Percentiles rank a stretch among this genome's conserved stretches.
Evolutionary conservation across 2,113 vertebrate genomes (phyloP).

Genomic region (Grus americana): DNA sequence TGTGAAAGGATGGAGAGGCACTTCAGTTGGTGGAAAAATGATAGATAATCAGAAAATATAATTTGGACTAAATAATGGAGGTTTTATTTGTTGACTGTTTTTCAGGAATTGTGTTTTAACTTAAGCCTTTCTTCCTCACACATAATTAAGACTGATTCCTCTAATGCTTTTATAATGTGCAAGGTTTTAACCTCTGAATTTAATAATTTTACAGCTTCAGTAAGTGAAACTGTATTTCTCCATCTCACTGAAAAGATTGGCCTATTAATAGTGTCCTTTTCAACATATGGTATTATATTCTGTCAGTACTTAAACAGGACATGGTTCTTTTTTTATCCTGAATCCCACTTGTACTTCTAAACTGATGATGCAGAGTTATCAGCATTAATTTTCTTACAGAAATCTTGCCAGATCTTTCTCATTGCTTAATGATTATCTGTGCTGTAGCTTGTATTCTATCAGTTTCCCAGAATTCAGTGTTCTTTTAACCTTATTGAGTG

Average conservation of each 20-base stretch:
- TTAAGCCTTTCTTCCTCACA: background rate
- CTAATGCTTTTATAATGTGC: background rate
- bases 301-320: conserved; percentile 38
- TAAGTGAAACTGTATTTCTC: background rate
- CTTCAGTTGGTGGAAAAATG: background rate
- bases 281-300: conserved; percentile 46
- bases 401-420: conserved; percentile 58
- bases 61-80: background rate
- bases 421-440: conserved; percentile 45
- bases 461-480: conserved; percentile 50
- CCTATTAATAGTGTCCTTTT: conserved; percentile 59
- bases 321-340: conserved; percentile 57
- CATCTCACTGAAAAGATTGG: background rate
- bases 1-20: background rate
- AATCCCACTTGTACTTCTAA: conserved; percentile 54
- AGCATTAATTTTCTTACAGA: conserved; percentile 51
- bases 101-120: background rate
- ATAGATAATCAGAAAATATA: background rate
- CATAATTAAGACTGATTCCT: background rate
- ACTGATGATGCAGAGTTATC: conserved; percentile 62
- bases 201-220: background rate
- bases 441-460: conserved; percentile 32
- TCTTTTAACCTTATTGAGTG: conserved; percentile 52
- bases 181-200: background rate
- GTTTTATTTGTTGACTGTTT: background rate